Conservation (phyloP, 2,888 invertebrate species). For the Platypus cylindrus region DNA sequence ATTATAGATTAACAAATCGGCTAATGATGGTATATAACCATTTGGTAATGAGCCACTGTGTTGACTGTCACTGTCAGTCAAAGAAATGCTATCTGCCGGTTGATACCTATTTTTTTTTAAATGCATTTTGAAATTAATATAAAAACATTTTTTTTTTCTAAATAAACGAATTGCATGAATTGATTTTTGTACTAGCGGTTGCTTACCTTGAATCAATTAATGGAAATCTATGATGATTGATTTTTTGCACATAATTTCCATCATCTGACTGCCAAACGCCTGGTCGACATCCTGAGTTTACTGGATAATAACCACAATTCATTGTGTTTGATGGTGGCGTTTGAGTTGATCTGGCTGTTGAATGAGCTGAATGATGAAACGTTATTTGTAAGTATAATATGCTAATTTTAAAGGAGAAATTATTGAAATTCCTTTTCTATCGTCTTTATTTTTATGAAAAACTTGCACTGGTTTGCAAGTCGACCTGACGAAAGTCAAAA, state of each 20-base stretch:
- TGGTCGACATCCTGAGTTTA: slow-evolving; percentile 27
- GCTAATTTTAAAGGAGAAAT: too few species aligned
- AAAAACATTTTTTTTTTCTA: neutral
- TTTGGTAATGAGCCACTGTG: slow-evolving; percentile 24
- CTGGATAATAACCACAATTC: slow-evolving; percentile 24
- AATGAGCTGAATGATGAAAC: too few species aligned
- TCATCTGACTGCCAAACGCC: slow-evolving; percentile 27
- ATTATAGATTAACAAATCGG: slow-evolving; percentile 15
- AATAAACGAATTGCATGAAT: neutral
- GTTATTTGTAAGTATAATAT: too few species aligned
- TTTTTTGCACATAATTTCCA: slow-evolving; percentile 25
- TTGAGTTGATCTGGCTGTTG: slow-evolving; percentile 33
- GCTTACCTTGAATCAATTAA: slow-evolving; percentile 18
- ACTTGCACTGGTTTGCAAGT: too few species aligned
- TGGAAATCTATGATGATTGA: slow-evolving; percentile 32
- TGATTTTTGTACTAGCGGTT: neutral
- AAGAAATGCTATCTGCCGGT: slow-evolving; percentile 25
- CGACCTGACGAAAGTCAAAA: too few species aligned
- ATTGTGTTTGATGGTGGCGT: slow-evolving; percentile 26
- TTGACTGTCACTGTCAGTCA: slow-evolving; percentile 30
- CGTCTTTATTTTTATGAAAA: too few species aligned
- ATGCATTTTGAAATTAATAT: slow-evolving; percentile 1
- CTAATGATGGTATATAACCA: slow-evolving; percentile 12
- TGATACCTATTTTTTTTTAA: slow-evolving; percentile 22
- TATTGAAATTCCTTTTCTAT: too few species aligned